A percentile compares a stretch with the other conserved stretches of the same genome.
phyloP scores from a whole-genome alignment of 2,113 vertebrate species.

The Bujurquina vittata region DNA sequence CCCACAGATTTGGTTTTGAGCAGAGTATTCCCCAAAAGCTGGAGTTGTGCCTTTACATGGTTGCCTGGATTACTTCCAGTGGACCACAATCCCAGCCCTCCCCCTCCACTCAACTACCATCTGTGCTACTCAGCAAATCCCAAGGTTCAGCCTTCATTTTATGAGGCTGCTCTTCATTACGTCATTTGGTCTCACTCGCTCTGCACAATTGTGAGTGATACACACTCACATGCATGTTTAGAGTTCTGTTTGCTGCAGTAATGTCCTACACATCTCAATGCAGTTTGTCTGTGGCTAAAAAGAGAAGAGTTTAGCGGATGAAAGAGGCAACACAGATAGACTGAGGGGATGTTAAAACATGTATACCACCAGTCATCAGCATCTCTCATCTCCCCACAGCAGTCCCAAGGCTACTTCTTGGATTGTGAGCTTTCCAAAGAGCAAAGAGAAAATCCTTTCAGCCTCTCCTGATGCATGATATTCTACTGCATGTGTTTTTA shows the following conservation, averaged over 20 bases:
- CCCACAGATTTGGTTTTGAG: conserved; percentile 5
- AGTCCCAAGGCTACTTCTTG: no score
- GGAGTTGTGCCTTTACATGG: conserved; percentile 9
- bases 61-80: conserved; percentile 63
- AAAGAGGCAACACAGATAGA: neutral
- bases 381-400: neutral
- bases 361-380: neutral
- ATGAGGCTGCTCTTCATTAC: conserved; percentile 48
- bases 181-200: conserved; percentile 42
- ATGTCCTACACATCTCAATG: conserved; percentile 2
- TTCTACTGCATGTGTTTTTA: neutral
- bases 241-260: conserved; percentile 3
- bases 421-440: neutral
- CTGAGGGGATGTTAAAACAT: neutral
- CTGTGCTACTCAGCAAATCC: conserved; percentile 69
- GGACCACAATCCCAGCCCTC: conserved; percentile 15
- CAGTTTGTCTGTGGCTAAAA: neutral
- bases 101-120: conserved; percentile 53
- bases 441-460: neutral
- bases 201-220: conserved; percentile 23
- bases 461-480: neutral
- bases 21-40: conserved; percentile 22
- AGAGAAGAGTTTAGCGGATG: neutral
- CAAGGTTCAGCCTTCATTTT: conserved; percentile 33
- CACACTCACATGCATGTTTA: neutral